phyloP scores from a whole-genome alignment of 2,113 vertebrate genomes.

The Bubo bubo region DNA sequence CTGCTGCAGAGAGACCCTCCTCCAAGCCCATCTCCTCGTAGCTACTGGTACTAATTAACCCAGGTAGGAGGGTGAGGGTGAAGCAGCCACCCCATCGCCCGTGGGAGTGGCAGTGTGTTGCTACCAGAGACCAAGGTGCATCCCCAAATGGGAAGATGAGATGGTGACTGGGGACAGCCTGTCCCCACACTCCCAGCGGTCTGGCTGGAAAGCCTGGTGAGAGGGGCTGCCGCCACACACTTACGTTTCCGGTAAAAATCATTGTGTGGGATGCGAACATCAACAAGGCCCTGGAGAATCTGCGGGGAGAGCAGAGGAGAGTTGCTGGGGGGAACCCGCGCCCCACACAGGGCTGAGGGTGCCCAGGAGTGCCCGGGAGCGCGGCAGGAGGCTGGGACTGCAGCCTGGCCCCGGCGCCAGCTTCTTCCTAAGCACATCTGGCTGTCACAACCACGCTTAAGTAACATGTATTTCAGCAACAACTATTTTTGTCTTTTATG shows the following conservation, averaged over 20 bases:
- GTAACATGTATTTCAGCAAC: background rate
- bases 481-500: background rate
- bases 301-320: slow-evolving; percentile 62
- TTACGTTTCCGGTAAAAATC: slow-evolving; percentile 89
- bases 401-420: accelerated
- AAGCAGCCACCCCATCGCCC: accelerated
- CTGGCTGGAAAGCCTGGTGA: background rate
- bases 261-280: slow-evolving; percentile 90
- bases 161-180: accelerated
- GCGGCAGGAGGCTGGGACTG: accelerated
- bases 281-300: slow-evolving; percentile 89
- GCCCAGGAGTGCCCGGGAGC: background rate
- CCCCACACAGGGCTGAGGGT: accelerated
- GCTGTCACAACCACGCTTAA: background rate
- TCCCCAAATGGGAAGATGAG: background rate
- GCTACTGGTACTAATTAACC: background rate
- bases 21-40: background rate
- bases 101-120: background rate
- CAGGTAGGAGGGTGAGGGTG: background rate
- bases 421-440: background rate
- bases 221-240: background rate
- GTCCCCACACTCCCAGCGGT: accelerated
- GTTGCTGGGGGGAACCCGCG: background rate
- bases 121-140: background rate
- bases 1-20: background rate